Evolutionary conservation across 1,140 invertebrate genomes (phyloP).

Genomic region (Scaptodrosophila lebanonensis): DNA sequence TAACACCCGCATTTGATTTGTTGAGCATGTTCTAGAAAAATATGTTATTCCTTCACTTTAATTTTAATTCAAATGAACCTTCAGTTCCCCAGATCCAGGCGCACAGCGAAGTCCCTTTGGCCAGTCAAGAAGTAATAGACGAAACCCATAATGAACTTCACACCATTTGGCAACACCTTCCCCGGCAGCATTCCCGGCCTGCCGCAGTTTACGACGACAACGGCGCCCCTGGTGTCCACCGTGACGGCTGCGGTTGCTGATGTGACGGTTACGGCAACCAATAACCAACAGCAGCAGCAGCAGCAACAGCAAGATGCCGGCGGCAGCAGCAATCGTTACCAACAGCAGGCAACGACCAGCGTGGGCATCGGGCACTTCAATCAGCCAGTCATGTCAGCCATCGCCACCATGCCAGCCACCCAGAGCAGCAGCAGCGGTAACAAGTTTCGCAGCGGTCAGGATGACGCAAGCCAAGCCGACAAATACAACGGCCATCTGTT

Average conservation of each 20-base stretch:
- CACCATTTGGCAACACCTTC: constrained; percentile 82
- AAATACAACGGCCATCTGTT: constrained; percentile 75
- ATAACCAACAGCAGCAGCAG: constrained; percentile 52
- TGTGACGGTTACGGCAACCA: constrained; percentile 49
- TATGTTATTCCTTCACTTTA: too few relatives aligned
- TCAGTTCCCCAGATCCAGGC: too few relatives aligned
- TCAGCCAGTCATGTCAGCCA: constrained; percentile 40
- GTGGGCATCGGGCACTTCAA: constrained; percentile 66
- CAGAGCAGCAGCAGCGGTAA: constrained; percentile 36
- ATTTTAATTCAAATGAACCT: too few relatives aligned
- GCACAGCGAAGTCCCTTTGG: too few relatives aligned
- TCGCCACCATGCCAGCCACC: constrained; percentile 21
- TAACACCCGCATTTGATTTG: too few relatives aligned
- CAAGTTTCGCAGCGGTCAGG: constrained; percentile 53
- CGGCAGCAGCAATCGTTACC: constrained; percentile 54
- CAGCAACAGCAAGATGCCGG: constrained; percentile 52
- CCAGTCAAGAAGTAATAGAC: background rate
- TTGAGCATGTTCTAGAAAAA: too few relatives aligned
- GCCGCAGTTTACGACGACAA: constrained; percentile 82
- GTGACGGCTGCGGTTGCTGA: constrained; percentile 59
- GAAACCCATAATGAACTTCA: constrained; percentile 82
- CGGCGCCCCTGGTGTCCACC: constrained; percentile 66
- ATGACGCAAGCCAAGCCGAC: constrained; percentile 48
- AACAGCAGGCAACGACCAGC: constrained; percentile 53
- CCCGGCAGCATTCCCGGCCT: constrained; percentile 79